phyloP scores from a whole-genome alignment of 2,888 invertebrate species.

The Azorinus chamasolen region DNA sequence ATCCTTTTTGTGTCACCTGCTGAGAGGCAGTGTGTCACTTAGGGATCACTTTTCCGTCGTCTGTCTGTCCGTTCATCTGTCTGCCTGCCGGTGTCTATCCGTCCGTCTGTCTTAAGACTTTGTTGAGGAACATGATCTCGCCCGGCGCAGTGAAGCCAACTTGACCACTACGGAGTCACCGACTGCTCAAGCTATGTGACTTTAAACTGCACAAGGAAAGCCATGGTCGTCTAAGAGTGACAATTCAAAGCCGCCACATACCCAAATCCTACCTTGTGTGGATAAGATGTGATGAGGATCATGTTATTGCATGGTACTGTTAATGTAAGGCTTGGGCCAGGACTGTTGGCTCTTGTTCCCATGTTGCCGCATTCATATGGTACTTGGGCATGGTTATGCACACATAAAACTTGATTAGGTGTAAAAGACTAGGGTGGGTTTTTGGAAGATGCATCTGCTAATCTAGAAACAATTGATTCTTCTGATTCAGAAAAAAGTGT shows the following conservation, averaged over 20 bases:
- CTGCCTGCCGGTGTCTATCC: too few relatives aligned
- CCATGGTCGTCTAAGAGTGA: slow-evolving; percentile 17
- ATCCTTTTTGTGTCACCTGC: too few relatives aligned
- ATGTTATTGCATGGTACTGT: slow-evolving; percentile 44
- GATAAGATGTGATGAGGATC: slow-evolving; percentile 25
- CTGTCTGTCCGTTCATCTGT: too few relatives aligned
- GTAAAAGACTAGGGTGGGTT: slow-evolving; percentile 34
- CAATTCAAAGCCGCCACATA: slow-evolving; percentile 43
- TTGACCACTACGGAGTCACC: too few relatives aligned
- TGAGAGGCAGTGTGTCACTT: too few relatives aligned
- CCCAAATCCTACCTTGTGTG: slow-evolving; percentile 33
- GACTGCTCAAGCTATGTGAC: too few relatives aligned
- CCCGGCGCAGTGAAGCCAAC: slow-evolving; percentile 11
- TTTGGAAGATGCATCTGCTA: slow-evolving; percentile 22
- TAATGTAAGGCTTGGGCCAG: slow-evolving; percentile 42
- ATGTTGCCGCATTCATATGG: slow-evolving; percentile 41
- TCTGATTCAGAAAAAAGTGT: slow-evolving; percentile 42
- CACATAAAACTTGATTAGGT: too few relatives aligned
- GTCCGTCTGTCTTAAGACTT: too few relatives aligned
- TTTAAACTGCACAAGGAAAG: slow-evolving; percentile 28
- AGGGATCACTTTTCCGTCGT: too few relatives aligned
- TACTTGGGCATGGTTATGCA: too few relatives aligned
- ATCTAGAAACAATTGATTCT: slow-evolving; percentile 26
- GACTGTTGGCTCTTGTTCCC: slow-evolving; percentile 43
- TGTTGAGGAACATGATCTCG: slow-evolving; percentile 22